Evolutionary conservation across 2,797 vertebrate genomes (phyloP).

Genomic region (Cercopithecus petaurista): DNA sequence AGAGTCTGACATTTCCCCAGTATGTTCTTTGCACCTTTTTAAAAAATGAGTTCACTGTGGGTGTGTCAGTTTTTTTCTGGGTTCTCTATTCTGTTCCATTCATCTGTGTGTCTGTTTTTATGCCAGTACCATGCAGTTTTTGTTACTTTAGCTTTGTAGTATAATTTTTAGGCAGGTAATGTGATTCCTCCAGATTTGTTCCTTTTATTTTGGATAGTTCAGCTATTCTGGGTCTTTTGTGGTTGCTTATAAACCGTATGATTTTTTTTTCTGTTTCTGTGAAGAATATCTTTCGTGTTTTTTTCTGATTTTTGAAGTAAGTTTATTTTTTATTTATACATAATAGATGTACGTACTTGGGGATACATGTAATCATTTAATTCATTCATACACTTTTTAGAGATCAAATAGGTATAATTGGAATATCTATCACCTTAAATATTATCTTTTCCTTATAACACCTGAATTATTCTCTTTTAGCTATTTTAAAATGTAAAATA

Average conservation of each 20-base stretch:
- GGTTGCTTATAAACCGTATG: background rate
- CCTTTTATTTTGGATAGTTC: background rate
- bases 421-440: background rate
- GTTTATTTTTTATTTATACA: background rate
- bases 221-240: background rate
- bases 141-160: background rate
- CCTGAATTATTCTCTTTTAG: background rate
- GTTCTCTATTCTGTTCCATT: background rate
- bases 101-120: background rate
- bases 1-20: background rate
- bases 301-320: background rate
- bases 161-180: background rate
- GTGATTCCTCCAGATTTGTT: background rate
- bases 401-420: background rate
- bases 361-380: background rate
- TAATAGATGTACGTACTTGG: background rate
- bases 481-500: background rate
- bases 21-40: background rate
- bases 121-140: background rate
- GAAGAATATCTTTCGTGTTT: background rate
- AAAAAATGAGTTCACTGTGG: background rate
- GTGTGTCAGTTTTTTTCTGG: background rate
- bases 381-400: background rate
- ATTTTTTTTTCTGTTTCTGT: background rate
- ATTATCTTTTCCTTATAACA: background rate